Base-by-base conservation (phyloP, 2,113 vertebrate genomes). In the Acanthisitta chloris region DNA sequence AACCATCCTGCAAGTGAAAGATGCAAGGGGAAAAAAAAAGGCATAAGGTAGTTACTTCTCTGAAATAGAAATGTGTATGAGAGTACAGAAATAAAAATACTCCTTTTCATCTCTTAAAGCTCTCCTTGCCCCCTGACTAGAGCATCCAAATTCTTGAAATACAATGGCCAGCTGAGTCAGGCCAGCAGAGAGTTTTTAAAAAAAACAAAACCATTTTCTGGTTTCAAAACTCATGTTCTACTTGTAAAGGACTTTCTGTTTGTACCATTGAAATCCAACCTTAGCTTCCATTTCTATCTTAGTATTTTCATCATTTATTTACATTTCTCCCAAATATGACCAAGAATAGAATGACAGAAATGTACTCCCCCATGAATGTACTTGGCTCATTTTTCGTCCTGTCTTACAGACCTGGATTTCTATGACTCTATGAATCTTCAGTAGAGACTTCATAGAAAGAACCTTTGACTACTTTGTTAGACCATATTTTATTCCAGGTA, bases 141-240 rank as follows among this genome's bases (percentile, higher is more conserved):
- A 26, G 29, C 42, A 23, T 61, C 20, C 20, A 82, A 12, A 48
- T 52, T 31, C 17, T 69, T 61, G 40, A 76, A 54, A 82, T 3
- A 61, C 7, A 52, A 69, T 46, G 40, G 12, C 10, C 34, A 61
- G 17, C 26, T 51, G 11, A 64, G 25, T 80, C 17, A 90, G 48
- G 15, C 5, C 25, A 52, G 9, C 8, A 92, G 7, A 34, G 0
- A 18, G 3, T 18, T 82, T 82, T 45, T 26, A 26, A 31, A 92
- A 64, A 16, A 25, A 3, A 4, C 0, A 1, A 26, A 8, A 6
- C 34, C n/a, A n/a, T 12, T 42, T 46, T 38, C 31, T 62, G 10
- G 10, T 74, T 81, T 51, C 33, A 49, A 79, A 81, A 11, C 6
- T 45, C n/a, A 5, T 2, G 5, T 52, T 65, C 18, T 71, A n/a